phyloP scores from a whole-genome alignment of 2,113 vertebrate genomes.

The Macroglossus sobrinus region DNA sequence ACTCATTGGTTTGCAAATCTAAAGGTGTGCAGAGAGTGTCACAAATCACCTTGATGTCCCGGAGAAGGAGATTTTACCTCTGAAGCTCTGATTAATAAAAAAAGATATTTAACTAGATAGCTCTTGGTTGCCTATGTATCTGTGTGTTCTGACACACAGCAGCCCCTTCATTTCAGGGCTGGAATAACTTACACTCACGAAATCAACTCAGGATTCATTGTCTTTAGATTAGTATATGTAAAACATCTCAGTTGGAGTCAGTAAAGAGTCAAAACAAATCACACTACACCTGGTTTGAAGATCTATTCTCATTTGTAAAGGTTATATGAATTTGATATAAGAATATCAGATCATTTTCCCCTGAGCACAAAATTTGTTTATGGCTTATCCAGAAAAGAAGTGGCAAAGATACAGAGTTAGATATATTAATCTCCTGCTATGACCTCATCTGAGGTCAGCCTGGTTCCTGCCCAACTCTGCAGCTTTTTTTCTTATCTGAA shows the following conservation, averaged over 20 bases:
- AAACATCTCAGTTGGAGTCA: conserved; percentile 58
- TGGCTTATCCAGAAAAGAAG: conserved; percentile 28
- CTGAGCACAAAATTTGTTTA: conserved; percentile 45
- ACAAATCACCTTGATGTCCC: conserved; percentile 37
- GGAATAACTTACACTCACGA: conserved; percentile 46
- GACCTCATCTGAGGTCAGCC: background rate
- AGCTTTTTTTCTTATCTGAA: background rate
- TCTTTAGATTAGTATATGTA: conserved; percentile 67
- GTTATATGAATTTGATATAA: conserved; percentile 53
- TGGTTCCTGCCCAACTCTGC: background rate
- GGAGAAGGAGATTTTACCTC: conserved; percentile 48
- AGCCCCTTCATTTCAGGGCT: conserved; percentile 45
- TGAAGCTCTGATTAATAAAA: conserved; percentile 57
- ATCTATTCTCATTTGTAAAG: conserved; percentile 55
- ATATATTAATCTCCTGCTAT: background rate
- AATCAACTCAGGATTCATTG: conserved; percentile 52
- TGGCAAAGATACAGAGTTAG: conserved; percentile 6
- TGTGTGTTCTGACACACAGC: conserved; percentile 28
- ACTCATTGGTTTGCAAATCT: conserved; percentile 58
- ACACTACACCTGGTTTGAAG: background rate
- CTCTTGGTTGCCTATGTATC: background rate
- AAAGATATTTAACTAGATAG: conserved; percentile 27
- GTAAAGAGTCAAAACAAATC: conserved; percentile 48
- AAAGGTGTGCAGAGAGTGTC: conserved; percentile 54
- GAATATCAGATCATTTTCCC: conserved; percentile 52